Conservation (phyloP, 2,888 invertebrate species). For the Notocelia uddmanniana region DNA sequence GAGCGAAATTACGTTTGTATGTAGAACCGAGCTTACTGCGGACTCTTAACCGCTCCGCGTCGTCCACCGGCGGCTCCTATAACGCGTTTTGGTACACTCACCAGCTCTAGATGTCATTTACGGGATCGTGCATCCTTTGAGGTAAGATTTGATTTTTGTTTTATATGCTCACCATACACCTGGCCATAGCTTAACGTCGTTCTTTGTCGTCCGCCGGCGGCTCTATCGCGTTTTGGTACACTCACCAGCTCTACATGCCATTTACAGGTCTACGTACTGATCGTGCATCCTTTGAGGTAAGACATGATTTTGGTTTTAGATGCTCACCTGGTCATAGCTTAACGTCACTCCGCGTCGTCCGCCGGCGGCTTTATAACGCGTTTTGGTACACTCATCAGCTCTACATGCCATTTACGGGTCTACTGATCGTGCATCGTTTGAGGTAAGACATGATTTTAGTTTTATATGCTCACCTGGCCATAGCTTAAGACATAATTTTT, state of each 20-base stretch:
- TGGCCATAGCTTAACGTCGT: too few species aligned
- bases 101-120: too few species aligned
- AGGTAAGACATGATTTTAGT: constrained; percentile 63
- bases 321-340: constrained; percentile 78
- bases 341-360: constrained; percentile 76
- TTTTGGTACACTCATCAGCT: constrained; percentile 85
- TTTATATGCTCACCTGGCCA: too few species aligned
- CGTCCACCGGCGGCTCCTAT: constrained; percentile 76
- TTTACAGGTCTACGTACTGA: too few species aligned
- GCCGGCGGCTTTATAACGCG: constrained; percentile 76
- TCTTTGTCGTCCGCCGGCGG: constrained; percentile 71
- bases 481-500: constrained; percentile 51
- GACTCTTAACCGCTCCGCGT: constrained; percentile 72
- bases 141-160: too few species aligned
- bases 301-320: constrained; percentile 49
- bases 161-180: too few species aligned
- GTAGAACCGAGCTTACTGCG: too few species aligned
- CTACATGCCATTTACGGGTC: background rate
- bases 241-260: too few species aligned
- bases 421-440: too few species aligned
- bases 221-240: constrained; percentile 82
- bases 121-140: too few species aligned
- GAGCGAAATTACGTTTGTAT: too few species aligned
- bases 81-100: constrained; percentile 85
- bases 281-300: too few species aligned